Base-by-base conservation (phyloP, 2,113 vertebrate species). In the Nyctereutes procyonoides region DNA sequence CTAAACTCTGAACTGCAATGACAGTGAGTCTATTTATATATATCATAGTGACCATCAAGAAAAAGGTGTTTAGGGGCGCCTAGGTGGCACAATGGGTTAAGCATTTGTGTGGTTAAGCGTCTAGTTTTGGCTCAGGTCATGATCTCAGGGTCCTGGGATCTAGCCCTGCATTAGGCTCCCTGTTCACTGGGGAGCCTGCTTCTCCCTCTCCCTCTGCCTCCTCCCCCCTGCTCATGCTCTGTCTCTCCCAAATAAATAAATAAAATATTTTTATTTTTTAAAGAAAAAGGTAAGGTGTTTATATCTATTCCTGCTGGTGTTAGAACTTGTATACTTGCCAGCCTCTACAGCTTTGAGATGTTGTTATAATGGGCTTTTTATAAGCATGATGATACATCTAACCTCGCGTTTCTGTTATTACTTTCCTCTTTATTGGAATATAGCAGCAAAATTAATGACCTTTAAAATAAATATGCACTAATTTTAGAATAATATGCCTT, bases 321-420 rank as follows among this genome's bases (percentile, higher is more conserved):
- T 71, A 58, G 30, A 88, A 58, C 4, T 63, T 76, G 9, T 73
- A 16, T 92, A 90, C 90, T 90, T 94, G 30, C n/a, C 69, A 96
- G 63, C 35, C 20, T 26, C 43, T 26, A 24, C 3, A 95, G n/a
- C 30, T n/a, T 55, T 84, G 38, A 89, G 22, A 32, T 85, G 9
- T n/a, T 81, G n/a, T 80, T 48, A 60, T 77, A 77, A 85, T 67
- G 76, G 19, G 20, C 0, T 81, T 87, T 97, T 80, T 84, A 48
- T 74, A 90, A 94, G 32, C 11, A 79, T 11, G 38, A 79, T 11
- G 38, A 65, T 56, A 51, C 24, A 79, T 35, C 3, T 62, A 62
- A n/a, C 13, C 90, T 38, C 82, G 58, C 63, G 77, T 30, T 93
- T 88, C 28, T 56, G 7, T 20, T 85, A 48, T 28, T 32, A 53